A percentile compares a stretch with the other conserved stretches of the same genome.
These are phyloP conservation scores for Reticulitermes lucifugus DNA, from an alignment of 2,888 invertebrate genomes.

Conservation along the genomic window DNA sequence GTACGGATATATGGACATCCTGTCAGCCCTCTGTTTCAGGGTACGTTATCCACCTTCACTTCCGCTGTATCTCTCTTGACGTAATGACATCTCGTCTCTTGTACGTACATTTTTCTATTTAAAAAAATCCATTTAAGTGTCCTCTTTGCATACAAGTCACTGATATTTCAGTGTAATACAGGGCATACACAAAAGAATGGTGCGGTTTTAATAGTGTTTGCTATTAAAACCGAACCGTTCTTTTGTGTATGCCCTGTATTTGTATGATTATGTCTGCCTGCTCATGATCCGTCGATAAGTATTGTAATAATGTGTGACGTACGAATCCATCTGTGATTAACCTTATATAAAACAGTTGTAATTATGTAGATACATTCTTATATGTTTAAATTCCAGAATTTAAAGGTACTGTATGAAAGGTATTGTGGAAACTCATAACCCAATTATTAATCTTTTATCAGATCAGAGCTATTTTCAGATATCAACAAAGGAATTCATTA, in stretches of 20 bases:
- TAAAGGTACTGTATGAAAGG: neutral
- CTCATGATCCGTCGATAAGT: neutral
- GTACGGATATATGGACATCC: neutral
- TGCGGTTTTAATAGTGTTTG: no score
- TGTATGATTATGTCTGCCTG: neutral
- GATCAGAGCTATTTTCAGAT: no score
- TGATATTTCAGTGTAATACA: neutral
- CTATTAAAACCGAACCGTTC: no score
- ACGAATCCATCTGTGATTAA: neutral
- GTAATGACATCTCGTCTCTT: neutral
- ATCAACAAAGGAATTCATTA: no score
- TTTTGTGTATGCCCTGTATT: neutral
- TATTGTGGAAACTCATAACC: neutral
- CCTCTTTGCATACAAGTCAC: neutral
- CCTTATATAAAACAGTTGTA: neutral
- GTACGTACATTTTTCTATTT: neutral
- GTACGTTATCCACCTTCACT: neutral
- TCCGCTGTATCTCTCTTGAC: neutral
- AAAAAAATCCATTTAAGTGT: neutral
- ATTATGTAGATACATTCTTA: neutral
- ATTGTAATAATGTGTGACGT: neutral
- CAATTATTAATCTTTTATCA: no score
- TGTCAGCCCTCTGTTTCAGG: neutral
- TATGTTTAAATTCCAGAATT: neutral
- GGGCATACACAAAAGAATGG: no score